Percentiles rank a stretch among this genome's conserved stretches.
These are phyloP conservation scores for Amazona vittata DNA, from an alignment of 2,113 vertebrate species.

Conservation along the genomic window DNA sequence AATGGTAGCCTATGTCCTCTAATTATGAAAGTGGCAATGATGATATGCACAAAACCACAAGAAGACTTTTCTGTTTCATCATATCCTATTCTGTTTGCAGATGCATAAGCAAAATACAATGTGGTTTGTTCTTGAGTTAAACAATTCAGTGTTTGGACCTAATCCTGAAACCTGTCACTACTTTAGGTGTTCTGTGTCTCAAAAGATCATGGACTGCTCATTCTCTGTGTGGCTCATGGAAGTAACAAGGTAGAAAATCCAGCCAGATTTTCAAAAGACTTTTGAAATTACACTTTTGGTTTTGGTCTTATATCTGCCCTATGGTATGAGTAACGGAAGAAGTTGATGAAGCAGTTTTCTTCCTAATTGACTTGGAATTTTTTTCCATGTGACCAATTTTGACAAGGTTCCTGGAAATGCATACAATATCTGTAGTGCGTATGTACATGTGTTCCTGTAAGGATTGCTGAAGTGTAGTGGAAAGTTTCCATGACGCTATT, in stretches of 20 bases:
- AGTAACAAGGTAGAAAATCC: background rate
- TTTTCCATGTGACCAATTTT: slow-evolving; percentile 37
- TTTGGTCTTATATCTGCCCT: slow-evolving; percentile 18
- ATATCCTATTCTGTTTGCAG: slow-evolving; percentile 13
- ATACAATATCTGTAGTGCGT: background rate
- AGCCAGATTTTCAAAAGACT: background rate
- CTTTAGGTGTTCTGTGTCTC: background rate
- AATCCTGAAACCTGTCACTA: background rate
- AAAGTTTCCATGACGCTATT: slow-evolving; percentile 47
- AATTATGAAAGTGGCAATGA: slow-evolving; percentile 40
- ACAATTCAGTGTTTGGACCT: background rate
- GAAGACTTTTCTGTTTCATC: slow-evolving; percentile 42
- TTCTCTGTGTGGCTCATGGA: background rate
- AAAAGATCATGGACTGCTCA: background rate
- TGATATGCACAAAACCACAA: slow-evolving; percentile 38
- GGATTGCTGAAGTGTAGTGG: slow-evolving; percentile 16
- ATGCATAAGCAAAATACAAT: background rate
- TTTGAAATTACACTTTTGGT: slow-evolving; percentile 4
- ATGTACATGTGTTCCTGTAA: slow-evolving; percentile 60
- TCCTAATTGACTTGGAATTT: background rate
- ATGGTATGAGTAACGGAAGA: slow-evolving; percentile 26
- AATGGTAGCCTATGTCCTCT: slow-evolving; percentile 36
- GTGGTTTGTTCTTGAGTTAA: background rate
- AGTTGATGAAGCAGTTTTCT: slow-evolving; percentile 52
- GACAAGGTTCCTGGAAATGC: slow-evolving; percentile 48